These are phyloP conservation scores for Leptarthrus brevirostris DNA, from an alignment of 2,888 invertebrate species.

Conservation along the genomic window DNA sequence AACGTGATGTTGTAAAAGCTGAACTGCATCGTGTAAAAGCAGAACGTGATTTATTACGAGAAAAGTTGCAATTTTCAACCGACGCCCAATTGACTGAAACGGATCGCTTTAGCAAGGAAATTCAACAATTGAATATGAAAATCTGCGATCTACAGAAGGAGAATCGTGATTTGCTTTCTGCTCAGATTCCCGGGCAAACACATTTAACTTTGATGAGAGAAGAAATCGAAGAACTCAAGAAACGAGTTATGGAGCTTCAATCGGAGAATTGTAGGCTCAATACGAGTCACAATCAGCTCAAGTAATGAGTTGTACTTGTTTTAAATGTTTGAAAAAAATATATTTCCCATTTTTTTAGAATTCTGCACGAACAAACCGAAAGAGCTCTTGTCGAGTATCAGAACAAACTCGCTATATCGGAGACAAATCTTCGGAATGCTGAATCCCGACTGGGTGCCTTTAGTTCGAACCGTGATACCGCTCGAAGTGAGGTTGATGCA, in stretches of 20 bases:
- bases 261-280: conserved; percentile 70
- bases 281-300: conserved; percentile 71
- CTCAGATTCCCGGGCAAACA: conserved; percentile 69
- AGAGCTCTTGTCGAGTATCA: conserved; percentile 77
- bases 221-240: conserved; percentile 69
- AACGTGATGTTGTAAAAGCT: conserved; percentile 70
- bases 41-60: conserved; percentile 71
- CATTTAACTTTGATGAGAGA: conserved; percentile 70
- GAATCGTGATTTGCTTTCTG: conserved; percentile 69
- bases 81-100: conserved; percentile 69
- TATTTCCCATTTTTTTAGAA: conserved; percentile 67
- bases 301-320: conserved; percentile 66
- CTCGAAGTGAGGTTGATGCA: conserved; percentile 72
- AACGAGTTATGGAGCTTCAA: conserved; percentile 69
- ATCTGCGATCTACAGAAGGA: conserved; percentile 70
- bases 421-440: conserved; percentile 73
- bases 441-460: conserved; percentile 71
- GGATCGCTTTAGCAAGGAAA: conserved; percentile 67
- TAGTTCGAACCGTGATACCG: conserved; percentile 72
- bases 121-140: conserved; percentile 69
- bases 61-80: conserved; percentile 69
- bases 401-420: conserved; percentile 73
- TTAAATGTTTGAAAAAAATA: conserved; percentile 64
- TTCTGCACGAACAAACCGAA: conserved; percentile 82
- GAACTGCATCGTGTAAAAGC: conserved; percentile 72